Conservation (phyloP, 2,797 vertebrate species). For the Thaleichthys pacificus region DNA sequence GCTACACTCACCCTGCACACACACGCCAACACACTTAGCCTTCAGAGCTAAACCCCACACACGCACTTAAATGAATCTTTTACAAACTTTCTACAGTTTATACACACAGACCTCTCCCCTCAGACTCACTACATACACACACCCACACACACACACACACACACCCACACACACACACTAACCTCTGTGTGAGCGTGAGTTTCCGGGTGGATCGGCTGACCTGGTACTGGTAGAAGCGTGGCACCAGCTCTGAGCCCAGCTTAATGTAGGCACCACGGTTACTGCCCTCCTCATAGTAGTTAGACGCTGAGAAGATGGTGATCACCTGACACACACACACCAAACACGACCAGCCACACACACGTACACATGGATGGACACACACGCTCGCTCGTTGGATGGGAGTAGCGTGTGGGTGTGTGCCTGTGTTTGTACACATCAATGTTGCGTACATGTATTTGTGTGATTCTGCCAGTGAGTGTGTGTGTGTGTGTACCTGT, state of each 20-base stretch:
- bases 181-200: conserved; percentile 90
- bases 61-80: too few relatives aligned
- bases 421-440: not conserved
- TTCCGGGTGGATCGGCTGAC: conserved; percentile 78
- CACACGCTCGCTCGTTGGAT: not conserved
- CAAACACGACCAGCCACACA: not conserved
- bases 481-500: too few relatives aligned
- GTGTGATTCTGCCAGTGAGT: too few relatives aligned
- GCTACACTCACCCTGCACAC: conserved; percentile 87
- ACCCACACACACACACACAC: conserved; percentile 36
- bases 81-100: too few relatives aligned
- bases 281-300: conserved; percentile 93
- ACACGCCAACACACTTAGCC: conserved; percentile 38
- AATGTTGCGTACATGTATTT: conserved; percentile 51
- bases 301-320: conserved; percentile 82
- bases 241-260: conserved; percentile 85
- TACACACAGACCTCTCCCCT: too few relatives aligned
- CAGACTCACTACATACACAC: too few relatives aligned
- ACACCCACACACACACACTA: conserved; percentile 41
- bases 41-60: conserved; percentile 83
- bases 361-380: not conserved
- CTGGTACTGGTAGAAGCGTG: conserved; percentile 90
- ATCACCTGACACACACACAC: conserved; percentile 64
- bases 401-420: not conserved
- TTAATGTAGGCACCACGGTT: conserved; percentile 93